A percentile compares a stretch with the other conserved stretches of the same genome.
Evolutionary conservation across 2,888 invertebrate genomes (phyloP).

Genomic region (Drosophila lutescens): DNA sequence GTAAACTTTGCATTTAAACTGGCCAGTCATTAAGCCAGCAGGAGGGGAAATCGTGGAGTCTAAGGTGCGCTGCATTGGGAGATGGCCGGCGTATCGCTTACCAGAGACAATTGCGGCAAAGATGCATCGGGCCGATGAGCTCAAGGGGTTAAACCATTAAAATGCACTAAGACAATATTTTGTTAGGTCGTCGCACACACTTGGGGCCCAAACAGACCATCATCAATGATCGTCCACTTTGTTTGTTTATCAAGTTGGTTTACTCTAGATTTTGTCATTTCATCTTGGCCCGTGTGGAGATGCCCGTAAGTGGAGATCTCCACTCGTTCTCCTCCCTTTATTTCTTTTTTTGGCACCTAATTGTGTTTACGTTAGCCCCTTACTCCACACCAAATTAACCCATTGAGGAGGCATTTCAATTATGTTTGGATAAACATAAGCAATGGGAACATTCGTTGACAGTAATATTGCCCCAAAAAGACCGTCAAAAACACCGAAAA

Average conservation of each 20-base stretch:
- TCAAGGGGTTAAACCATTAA: slow-evolving; percentile 62
- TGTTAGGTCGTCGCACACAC: slow-evolving; percentile 58
- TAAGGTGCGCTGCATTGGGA: slow-evolving; percentile 5
- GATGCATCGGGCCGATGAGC: slow-evolving; percentile 46
- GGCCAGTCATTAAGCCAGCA: slow-evolving; percentile 71
- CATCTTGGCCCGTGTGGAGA: slow-evolving; percentile 59
- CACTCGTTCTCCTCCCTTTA: neutral
- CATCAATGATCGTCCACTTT: slow-evolving; percentile 44
- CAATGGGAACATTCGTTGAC: slow-evolving; percentile 59
- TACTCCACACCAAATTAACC: slow-evolving; percentile 68
- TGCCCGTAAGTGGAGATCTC: slow-evolving; percentile 21
- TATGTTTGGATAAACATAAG: slow-evolving; percentile 72
- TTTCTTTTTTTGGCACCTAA: slow-evolving; percentile 61
- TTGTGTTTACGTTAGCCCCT: slow-evolving; percentile 77
- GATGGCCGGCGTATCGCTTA: slow-evolving; percentile 59
- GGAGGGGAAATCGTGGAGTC: slow-evolving; percentile 40
- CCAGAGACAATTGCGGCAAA: slow-evolving; percentile 69
- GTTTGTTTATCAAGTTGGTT: slow-evolving; percentile 66
- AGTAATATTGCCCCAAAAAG: slow-evolving; percentile 55
- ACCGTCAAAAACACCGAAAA: neutral
- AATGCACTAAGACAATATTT: slow-evolving; percentile 75
- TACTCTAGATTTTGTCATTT: slow-evolving; percentile 78
- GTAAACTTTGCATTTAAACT: slow-evolving; percentile 66
- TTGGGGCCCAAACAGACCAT: slow-evolving; percentile 36
- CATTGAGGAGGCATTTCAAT: slow-evolving; percentile 77